Base-by-base conservation (phyloP, 2,888 invertebrate species). In the Drosophila maculinotata region DNA sequence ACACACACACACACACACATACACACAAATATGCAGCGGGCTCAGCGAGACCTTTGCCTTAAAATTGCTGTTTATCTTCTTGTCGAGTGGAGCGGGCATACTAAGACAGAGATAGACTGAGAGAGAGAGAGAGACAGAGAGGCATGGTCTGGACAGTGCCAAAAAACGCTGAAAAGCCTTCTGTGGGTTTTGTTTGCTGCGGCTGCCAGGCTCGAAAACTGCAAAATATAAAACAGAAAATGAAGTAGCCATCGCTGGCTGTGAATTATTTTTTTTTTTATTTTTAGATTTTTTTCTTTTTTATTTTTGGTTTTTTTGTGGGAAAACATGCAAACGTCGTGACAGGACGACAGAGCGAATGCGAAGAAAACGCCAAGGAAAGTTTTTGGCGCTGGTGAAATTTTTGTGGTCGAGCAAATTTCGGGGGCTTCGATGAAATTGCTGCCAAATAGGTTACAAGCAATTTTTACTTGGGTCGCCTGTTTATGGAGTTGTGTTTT, bases 401-500 rank as follows among this genome's bases (percentile, higher is more conserved):
- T 81, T 87, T 82, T 82, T 82, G 81, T 82, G 81, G 81, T 82
- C 85, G 78, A 84, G 76, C 81, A 87, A 77, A 87, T 82, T 85
- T 85, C 72, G 87, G 79, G 78, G 79, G 65, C 80, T 82, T 82
- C 86, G 86, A 83, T 87, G 83, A 81, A 82, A 87, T 87, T 85
- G 83, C 83, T 83, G 83, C 83, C 83, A 83, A 83, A 83, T 87
- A 82, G 83, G 87, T 87, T 83, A 83, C 83, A 82, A 82, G 82
- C 82, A 70, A 87, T 81, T 83, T 86, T 78, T 77, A 80, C 84
- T 66, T 69, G 78, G 81, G 87, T 69, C 70, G 65, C 80, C 81
- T 80, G 67, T 87, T 87, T 81, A 83, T 86, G 81, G 78, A 84
- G 81, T 69, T 69, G 68, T 60, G 64, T 64, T 57, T 69, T 47